Evolutionary conservation across 2,113 vertebrate species (phyloP), one percentile per base, ranked within the genome.

Genomic region (Salvelinus fontinalis): DNA sequence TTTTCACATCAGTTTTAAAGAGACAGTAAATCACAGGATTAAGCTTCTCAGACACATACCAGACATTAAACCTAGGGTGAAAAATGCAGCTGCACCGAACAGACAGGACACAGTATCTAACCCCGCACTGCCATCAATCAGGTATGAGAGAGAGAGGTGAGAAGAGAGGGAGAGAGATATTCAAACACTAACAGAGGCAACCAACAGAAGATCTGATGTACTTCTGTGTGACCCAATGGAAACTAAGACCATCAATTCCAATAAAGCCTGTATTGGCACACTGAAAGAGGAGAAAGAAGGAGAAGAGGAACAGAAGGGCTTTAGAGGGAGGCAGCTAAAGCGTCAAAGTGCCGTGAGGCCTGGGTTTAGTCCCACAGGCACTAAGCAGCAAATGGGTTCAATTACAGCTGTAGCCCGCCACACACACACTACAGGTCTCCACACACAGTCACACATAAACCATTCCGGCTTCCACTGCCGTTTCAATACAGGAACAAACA

Each of bases 321-420:
- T 39, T 48, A 48, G 60, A 24, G 89, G 86, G 89, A 90, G 87
- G 89, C 72, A 89, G 87, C 86, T 84, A 89, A 89, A 91, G 88
- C 83, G 59, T 90, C 90, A 90, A 91, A 91, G 86, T 82, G 75
- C 85, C 67, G 39, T 82, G 79, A 91, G 91, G 90, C 85, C 90
- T 77, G 81, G 82, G 87, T 87, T 91, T 84, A 87, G 87, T 92
- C 92, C 92, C 91, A 93, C 86, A 89, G 91, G 92, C 90, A 90
- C 84, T 86, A 88, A 89, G 89, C 90, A 78, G 90, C 91, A 92
- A 94, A 93, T 94, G 93, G 92, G 92, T 92, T 93, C 90, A 94
- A 93, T 94, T 93, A 94, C 86, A 75, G 84, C 87, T 84, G 87
- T 88, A 70, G 70, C 18, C 78, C 73, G 83, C 81, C 83, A 83